These are phyloP conservation scores for Thyatira batis DNA, from an alignment of 2,888 invertebrate species.

Conservation along the genomic window DNA sequence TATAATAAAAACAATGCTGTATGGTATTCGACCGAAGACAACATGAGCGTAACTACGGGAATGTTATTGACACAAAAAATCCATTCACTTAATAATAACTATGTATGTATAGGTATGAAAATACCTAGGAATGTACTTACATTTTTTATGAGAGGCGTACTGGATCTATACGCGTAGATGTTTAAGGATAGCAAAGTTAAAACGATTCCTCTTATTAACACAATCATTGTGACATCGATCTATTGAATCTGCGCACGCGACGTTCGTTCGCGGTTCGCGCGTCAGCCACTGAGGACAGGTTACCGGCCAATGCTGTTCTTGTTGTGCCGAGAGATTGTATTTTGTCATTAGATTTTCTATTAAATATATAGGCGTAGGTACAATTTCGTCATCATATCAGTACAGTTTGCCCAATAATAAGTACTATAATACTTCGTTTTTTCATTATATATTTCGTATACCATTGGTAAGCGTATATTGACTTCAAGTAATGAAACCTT, in stretches of 20 bases:
- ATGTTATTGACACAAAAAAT: background rate
- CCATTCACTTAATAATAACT: background rate
- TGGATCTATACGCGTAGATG: slow-evolving; percentile 39
- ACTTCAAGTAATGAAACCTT: too few relatives aligned
- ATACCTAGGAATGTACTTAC: slow-evolving; percentile 45
- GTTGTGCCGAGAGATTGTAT: background rate
- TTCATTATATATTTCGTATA: background rate
- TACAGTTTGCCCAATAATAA: background rate
- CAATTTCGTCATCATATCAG: background rate
- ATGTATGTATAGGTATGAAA: background rate
- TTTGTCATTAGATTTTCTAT: background rate
- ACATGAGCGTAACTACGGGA: background rate
- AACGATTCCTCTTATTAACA: slow-evolving; percentile 1
- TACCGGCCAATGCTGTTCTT: background rate
- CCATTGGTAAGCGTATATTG: background rate
- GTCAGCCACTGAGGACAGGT: background rate
- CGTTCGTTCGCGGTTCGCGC: slow-evolving; percentile 7
- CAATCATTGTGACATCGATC: background rate
- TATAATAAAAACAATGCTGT: background rate
- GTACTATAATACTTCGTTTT: background rate
- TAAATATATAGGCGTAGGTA: background rate
- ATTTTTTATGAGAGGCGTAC: slow-evolving; percentile 65
- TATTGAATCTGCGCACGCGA: slow-evolving; percentile 1
- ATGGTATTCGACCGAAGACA: too few relatives aligned
- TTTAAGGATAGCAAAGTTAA: slow-evolving; percentile 23